Evolutionary conservation across 1,140 invertebrate genomes (phyloP).

Genomic region (Cyclargus thomasi): DNA sequence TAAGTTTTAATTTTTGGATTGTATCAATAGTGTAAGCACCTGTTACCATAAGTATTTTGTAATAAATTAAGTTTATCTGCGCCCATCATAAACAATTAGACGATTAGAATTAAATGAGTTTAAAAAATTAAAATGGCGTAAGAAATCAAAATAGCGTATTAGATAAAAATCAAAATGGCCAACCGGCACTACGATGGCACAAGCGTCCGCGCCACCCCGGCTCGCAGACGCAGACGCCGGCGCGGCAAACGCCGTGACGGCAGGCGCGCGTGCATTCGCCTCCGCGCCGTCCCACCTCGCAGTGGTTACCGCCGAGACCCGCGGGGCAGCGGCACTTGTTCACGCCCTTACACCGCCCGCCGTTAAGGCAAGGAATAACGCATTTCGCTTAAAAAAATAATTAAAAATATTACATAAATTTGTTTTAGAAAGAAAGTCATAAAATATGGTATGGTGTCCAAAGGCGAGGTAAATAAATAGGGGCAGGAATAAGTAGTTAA

Average conservation of each 20-base stretch:
- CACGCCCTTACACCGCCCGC: conserved; percentile 88
- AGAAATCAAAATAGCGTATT: background rate
- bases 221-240: conserved; percentile 83
- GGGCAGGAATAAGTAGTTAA: too few relatives aligned
- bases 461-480: too few relatives aligned
- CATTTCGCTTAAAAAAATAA: conserved; percentile 82
- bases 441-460: too few relatives aligned
- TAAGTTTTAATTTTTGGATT: too few relatives aligned
- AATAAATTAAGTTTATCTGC: too few relatives aligned
- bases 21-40: too few relatives aligned
- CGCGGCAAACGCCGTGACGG: conserved; percentile 82
- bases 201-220: conserved; percentile 83
- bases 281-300: conserved; percentile 85
- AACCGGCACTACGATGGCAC: conserved; percentile 69
- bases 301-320: conserved; percentile 88
- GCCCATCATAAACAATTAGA: too few relatives aligned
- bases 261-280: conserved; percentile 83
- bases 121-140: conserved; percentile 10
- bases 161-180: background rate
- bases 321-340: conserved; percentile 89
- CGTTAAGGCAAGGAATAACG: conserved; percentile 90
- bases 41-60: too few relatives aligned
- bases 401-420: background rate
- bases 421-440: too few relatives aligned
- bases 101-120: background rate